Evolutionary conservation across 1,140 invertebrate genomes (phyloP).

Genomic region (Rhizoglyphus robini): DNA sequence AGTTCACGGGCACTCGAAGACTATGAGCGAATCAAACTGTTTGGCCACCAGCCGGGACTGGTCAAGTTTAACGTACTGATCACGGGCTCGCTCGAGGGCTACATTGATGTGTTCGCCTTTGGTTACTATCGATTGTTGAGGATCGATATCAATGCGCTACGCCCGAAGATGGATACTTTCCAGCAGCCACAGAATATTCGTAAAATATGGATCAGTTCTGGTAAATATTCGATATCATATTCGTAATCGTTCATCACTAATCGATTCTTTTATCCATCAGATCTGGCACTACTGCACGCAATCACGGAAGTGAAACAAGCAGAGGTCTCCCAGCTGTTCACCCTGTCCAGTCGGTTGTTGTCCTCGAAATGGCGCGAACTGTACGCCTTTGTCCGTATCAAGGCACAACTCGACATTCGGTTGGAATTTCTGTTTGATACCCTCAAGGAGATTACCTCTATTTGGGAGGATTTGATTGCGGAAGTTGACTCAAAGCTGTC

Average conservation of each 20-base stretch:
- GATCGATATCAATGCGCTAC: constrained; percentile 5
- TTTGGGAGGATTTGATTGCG: constrained; percentile 82
- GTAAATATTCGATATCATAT: not conserved
- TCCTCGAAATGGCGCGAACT: constrained; percentile 44
- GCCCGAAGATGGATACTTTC: too few relatives aligned
- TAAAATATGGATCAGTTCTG: not conserved
- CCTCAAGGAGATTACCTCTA: constrained; percentile 42
- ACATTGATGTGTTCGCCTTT: constrained; percentile 60
- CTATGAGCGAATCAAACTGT: not conserved
- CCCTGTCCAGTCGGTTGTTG: constrained; percentile 35
- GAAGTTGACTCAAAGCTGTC: constrained; percentile 87
- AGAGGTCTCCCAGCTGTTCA: not conserved
- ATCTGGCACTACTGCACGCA: not conserved
- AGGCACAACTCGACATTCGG: not conserved
- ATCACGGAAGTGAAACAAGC: not conserved
- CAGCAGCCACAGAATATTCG: not conserved
- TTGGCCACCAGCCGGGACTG: constrained; percentile 37
- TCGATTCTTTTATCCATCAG: not conserved
- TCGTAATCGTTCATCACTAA: not conserved
- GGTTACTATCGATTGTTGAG: constrained; percentile 48
- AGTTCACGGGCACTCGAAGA: not conserved
- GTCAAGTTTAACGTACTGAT: constrained; percentile 46
- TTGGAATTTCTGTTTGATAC: constrained; percentile 18
- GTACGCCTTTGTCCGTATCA: not conserved
- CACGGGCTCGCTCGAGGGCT: constrained; percentile 55